These are phyloP conservation scores for Chiroxiphia lanceolata DNA, from an alignment of 2,797 vertebrate species.

Conservation along the genomic window DNA sequence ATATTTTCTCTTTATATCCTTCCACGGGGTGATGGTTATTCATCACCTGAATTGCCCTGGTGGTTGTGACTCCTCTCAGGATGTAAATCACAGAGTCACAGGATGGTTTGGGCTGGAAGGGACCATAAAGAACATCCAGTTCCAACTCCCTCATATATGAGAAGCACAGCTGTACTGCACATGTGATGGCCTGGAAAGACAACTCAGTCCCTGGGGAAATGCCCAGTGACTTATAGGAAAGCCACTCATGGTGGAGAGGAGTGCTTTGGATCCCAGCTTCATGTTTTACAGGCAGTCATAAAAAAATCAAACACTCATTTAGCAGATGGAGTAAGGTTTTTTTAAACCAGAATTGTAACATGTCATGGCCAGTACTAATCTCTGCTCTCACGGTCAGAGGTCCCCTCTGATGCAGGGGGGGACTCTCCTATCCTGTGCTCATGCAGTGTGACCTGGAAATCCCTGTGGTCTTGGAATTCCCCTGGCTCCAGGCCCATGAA, in stretches of 20 bases:
- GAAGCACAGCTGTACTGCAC: background rate
- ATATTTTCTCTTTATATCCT: background rate
- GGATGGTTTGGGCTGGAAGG: background rate
- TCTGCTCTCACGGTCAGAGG: background rate
- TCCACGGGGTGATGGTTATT: background rate
- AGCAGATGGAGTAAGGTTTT: background rate
- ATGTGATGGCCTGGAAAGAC: background rate
- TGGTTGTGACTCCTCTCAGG: background rate
- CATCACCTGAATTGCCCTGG: background rate
- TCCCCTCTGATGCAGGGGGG: rapidly evolving
- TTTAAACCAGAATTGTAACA: background rate
- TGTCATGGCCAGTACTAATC: background rate
- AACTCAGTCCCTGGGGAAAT: background rate
- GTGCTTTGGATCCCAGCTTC: background rate
- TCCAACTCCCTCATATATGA: background rate
- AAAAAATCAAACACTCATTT: background rate
- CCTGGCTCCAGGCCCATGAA: background rate
- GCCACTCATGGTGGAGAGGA: background rate
- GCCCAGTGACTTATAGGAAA: background rate
- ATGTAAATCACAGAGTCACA: background rate
- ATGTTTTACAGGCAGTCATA: background rate
- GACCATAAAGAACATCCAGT: background rate
- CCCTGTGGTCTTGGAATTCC: background rate
- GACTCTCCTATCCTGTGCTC: background rate
- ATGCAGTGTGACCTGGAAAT: background rate